Base-by-base conservation (phyloP, 2,888 invertebrate genomes). In the Melieria crassipennis region DNA sequence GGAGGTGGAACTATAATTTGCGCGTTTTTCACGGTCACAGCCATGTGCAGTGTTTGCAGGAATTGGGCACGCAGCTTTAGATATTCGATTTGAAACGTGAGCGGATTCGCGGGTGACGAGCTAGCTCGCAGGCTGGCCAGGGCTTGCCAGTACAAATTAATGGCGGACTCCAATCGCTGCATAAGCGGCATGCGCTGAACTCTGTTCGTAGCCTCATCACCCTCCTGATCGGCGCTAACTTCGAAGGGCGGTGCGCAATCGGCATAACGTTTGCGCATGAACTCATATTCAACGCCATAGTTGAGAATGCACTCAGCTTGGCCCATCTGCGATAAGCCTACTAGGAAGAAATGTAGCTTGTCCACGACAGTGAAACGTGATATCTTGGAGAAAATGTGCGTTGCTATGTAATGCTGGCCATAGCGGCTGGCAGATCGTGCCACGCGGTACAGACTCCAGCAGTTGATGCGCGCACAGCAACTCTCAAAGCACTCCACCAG, bases 1-100 rank as follows among this genome's bases (percentile, higher is more conserved):
- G 97, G 96, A 55, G 97, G 96, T 46, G 97, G 98, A 72, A 96
- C 95, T 72, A 96, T 94, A 81, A 94, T 94, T 75, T 87, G 87
- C 0, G 88, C 88, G 13, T 88, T 84, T 75, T 87, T 83, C 0
- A 88, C 88, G 0, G 86, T 86, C 1, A 87, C 87, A 0, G 87
- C 84, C 70, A 83, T 80, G 7, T 84, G 84, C 0, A 89, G 81
- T 0, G 89, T 89, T 75, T 93, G 92, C 5, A 97, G 88, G 81
- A 94, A 92, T 80, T 91, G 91, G 0, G 92, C 92, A 0, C 97
- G 89, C 55, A 96, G 89, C 75, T 91, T 90, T 30, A 93, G 89
- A 83, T 93, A 95, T 82, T 94, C 94, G 57, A 92, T 89, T 83
- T 94, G 93, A 82, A 95, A 95, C 72, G 81, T 82, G 43, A 86